Conservation (phyloP, 2,797 vertebrate species). For the Diceros bicornis region DNA sequence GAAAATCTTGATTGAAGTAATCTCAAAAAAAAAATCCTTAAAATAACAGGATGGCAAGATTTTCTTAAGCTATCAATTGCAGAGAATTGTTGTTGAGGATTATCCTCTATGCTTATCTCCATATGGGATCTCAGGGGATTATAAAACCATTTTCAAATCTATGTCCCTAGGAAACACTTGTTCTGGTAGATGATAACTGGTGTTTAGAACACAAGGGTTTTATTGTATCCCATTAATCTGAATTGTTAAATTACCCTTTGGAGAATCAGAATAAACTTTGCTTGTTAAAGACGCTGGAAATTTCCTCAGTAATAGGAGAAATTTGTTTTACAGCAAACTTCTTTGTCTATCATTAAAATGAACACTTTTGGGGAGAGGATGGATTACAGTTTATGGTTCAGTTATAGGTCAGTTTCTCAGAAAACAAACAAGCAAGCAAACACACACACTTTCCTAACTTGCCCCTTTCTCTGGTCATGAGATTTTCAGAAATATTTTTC, state of each 20-base stretch:
- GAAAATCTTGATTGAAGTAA: neutral
- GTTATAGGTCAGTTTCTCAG: neutral
- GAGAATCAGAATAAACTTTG: neutral
- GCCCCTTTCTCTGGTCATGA: neutral
- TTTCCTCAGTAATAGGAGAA: slow-evolving; percentile 11
- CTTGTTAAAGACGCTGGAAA: neutral
- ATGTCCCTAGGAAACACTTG: neutral
- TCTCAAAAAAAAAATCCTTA: neutral
- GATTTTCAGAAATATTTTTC: slow-evolving; percentile 40
- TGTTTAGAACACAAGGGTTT: neutral
- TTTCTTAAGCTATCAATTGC: neutral
- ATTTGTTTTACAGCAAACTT: neutral
- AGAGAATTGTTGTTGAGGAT: neutral
- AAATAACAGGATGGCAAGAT: neutral
- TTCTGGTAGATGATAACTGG: neutral
- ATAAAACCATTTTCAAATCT: neutral
- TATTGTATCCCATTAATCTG: neutral
- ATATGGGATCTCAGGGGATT: neutral
- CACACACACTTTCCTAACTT: neutral
- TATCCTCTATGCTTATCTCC: neutral
- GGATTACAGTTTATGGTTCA: neutral
- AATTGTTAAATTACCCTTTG: slow-evolving; percentile 26
- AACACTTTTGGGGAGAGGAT: neutral
- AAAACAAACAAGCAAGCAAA: neutral
- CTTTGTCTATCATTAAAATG: neutral